Evolutionary conservation across 2,113 vertebrate genomes (phyloP), one percentile per base, ranked within the genome.

Genomic region (Ochotona princeps): DNA sequence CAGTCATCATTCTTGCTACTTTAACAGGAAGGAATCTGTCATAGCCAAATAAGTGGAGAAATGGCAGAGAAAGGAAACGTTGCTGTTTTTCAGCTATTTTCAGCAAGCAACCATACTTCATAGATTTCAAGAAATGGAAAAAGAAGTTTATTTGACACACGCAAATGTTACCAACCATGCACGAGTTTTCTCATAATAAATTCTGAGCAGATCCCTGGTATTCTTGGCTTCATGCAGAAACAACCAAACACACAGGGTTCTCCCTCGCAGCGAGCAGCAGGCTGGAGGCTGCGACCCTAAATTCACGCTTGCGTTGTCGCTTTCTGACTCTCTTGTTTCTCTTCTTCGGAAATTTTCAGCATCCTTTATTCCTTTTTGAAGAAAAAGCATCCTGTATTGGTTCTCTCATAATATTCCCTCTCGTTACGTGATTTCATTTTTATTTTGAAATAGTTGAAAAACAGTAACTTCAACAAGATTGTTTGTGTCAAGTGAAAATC

Each of bases 401-500:
- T 44, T 15, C 25, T 85, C 9, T 26, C 74, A 30, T 8, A 84
- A 38, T 84, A 69, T 9, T 86, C 20, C 47, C 5, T 87, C 57
- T 73, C 30, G n/a, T 54, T 44, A 44, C 3, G 6, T 44, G 38
- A 44, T 44, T 44, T 44, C 38, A 44, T 44, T 44, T 44, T 23
- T 67, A 94, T 79, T 66, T 47, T 30, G 60, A 91, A 92, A 72
- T 51, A 89, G 21, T 63, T 26, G 6, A 92, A 65, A 32, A 76
- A 94, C 91, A 89, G 28, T 75, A 84, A 90, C 83, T 92, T 91
- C 88, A 92, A 90, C 85, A 92, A 90, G 28, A 82, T 61, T 93
- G 85, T 85, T 92, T 88, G 93, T 86, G 86, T 79, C 90, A 95
- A 80, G 51, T 89, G 73, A 96, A 94, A 97, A 49, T 47, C 74